Evolutionary conservation across 2,113 vertebrate species (phyloP), one percentile per base, ranked within the genome.

Genomic region (Nothobranchius furzeri): DNA sequence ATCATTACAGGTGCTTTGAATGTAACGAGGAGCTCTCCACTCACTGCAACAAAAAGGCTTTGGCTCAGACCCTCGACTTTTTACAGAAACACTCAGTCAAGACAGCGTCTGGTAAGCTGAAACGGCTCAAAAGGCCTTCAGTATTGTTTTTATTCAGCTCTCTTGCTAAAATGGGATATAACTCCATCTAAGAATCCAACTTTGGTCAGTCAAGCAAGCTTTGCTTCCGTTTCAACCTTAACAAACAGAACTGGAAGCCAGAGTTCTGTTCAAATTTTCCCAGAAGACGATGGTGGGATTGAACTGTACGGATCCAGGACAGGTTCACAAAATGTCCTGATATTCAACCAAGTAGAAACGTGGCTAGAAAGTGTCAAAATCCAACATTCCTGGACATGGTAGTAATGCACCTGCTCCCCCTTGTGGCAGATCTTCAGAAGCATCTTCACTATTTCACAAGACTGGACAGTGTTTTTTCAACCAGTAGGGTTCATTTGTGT

Each of bases 11-110:
- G 96, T 99, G 98, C 90, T 96, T 96, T 9, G 96, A 98, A 87
- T 99, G 98, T 91, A 93, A 97, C 72, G 96, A 98, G 92, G 95
- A 97, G 78, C 93, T 98, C 76, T 97, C 95, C 73, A 96, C 95
- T 42, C 94, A 97, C 70, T 97, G 95, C 88, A 98, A 98, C 93
- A 98, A 97, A 90, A 99, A 98, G 68, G 94, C 93, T 86, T 91
- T 99, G 91, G 94, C 96, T 82, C 96, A 98, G 85, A 95, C 95
- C 62, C 92, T 98, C 85, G 97, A 98, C 87, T 98, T 98, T 82
- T 93, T 99, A 76, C 96, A 98, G 85, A 99, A 97, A 86, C 95
- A 97, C 83, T 93, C 94, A 70, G 85, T 92, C 70, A 98, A 95
- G 86, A 93, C 94, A 75, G 91, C 95, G 72, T 94, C 95, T 93